Conservation (phyloP, 2,888 invertebrate genomes). For the Tinea pellionella region DNA sequence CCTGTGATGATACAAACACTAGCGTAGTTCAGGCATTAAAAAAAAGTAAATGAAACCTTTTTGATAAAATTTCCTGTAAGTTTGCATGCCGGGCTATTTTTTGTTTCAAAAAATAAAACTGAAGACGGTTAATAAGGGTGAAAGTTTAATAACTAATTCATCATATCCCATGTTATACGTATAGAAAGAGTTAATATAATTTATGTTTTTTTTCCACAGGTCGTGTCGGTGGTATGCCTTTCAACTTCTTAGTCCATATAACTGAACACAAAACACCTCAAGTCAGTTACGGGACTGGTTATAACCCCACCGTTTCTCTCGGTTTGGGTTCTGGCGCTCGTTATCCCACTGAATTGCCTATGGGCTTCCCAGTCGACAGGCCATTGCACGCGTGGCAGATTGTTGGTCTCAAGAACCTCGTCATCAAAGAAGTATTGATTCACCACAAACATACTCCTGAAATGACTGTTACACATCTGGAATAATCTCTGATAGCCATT, state of each 20-base stretch:
- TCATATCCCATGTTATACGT: too few species aligned
- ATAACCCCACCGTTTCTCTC: conserved; percentile 59
- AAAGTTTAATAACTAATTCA: too few species aligned
- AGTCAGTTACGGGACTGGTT: conserved; percentile 41
- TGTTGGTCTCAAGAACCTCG: conserved; percentile 50
- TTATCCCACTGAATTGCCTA: conserved; percentile 53
- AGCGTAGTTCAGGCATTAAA: too few species aligned
- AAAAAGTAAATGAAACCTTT: too few species aligned
- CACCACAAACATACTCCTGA: conserved; percentile 59
- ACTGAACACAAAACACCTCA: conserved; percentile 57
- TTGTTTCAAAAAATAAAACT: too few species aligned
- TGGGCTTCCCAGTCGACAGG: conserved; percentile 70
- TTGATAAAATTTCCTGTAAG: too few species aligned
- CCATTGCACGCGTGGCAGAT: conserved; percentile 48
- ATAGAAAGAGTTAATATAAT: too few species aligned
- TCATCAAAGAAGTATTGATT: conserved; percentile 60
- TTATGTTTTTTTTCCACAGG: conserved; percentile 25
- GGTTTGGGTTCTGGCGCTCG: conserved; percentile 57
- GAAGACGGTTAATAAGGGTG: too few species aligned
- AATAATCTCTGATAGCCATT: conserved; percentile 20
- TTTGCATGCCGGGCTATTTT: too few species aligned
- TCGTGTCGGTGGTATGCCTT: conserved; percentile 67
- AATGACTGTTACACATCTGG: conserved; percentile 31
- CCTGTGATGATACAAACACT: too few species aligned
- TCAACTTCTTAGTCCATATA: conserved; percentile 71